These are phyloP conservation scores for Rhodophaea formosa DNA, from an alignment of 2,888 invertebrate species.

Conservation along the genomic window DNA sequence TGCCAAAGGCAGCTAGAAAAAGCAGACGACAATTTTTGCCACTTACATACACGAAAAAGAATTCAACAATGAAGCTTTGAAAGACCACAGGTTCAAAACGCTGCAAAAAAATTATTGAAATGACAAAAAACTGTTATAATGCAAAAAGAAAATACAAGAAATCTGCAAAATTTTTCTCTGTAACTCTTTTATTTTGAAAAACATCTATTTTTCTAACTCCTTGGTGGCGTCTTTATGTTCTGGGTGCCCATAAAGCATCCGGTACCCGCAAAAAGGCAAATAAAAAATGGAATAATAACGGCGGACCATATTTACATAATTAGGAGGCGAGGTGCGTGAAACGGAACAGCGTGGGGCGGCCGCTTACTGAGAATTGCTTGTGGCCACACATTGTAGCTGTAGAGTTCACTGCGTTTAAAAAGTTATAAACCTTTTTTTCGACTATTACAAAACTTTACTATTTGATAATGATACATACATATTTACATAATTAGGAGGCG, in stretches of 20 bases:
- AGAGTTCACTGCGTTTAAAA: no score
- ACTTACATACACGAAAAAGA: no score
- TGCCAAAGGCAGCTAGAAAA: no score
- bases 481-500: slow-evolving; percentile 42
- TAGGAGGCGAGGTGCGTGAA: slow-evolving; percentile 26
- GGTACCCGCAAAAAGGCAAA: slow-evolving; percentile 26
- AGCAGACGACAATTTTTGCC: no score
- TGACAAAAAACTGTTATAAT: no score
- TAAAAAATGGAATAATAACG: slow-evolving; percentile 32
- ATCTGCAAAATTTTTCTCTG: no score
- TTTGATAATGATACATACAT: slow-evolving; percentile 4
- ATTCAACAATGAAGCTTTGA: no score
- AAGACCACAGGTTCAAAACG: no score
- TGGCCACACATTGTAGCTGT: not conserved
- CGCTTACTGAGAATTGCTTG: not conserved
- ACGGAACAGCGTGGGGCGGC: slow-evolving; percentile 8
- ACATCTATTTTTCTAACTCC: slow-evolving; percentile 7
- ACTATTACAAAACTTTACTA: no score
- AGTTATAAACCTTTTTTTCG: no score
- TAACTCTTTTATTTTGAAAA: not conserved
- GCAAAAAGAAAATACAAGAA: no score
- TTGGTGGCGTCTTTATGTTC: slow-evolving; percentile 15
- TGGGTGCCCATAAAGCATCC: slow-evolving; percentile 25
- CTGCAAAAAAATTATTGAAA: no score
- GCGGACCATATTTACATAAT: slow-evolving; percentile 42